Conservation (phyloP, 2,797 vertebrate genomes). For the Peromyscus nudipes region DNA sequence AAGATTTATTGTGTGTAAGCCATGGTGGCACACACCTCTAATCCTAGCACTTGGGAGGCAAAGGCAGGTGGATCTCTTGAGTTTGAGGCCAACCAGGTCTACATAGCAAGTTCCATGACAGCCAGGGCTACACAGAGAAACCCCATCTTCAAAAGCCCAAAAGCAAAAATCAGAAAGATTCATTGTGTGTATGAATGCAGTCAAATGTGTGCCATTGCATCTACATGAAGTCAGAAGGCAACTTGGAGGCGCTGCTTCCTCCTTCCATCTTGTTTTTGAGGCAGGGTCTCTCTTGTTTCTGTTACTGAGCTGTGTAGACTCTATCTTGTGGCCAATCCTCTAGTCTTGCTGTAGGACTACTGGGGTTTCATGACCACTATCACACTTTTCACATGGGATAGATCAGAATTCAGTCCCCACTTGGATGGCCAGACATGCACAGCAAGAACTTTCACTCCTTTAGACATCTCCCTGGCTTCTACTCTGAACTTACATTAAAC, state of each 20-base stretch:
- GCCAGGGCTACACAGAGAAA: background rate
- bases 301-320: background rate
- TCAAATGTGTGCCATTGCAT: background rate
- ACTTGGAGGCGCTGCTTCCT: background rate
- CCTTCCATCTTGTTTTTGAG: background rate
- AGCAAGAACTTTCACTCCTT: background rate
- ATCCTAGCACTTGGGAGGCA: background rate
- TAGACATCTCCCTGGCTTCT: background rate
- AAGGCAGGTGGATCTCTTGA: background rate
- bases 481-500: constrained; percentile 45
- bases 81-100: background rate
- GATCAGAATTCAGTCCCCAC: background rate
- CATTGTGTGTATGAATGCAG: background rate
- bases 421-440: background rate
- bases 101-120: background rate
- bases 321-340: background rate
- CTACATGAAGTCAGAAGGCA: background rate
- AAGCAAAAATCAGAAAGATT: background rate
- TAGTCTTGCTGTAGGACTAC: background rate
- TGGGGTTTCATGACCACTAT: background rate
- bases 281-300: background rate
- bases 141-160: background rate
- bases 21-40: background rate
- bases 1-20: background rate
- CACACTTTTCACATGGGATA: background rate